Evolutionary conservation across 2,888 invertebrate species (phyloP), one percentile per base, ranked within the genome.

Genomic region (Leucophenga montana): DNA sequence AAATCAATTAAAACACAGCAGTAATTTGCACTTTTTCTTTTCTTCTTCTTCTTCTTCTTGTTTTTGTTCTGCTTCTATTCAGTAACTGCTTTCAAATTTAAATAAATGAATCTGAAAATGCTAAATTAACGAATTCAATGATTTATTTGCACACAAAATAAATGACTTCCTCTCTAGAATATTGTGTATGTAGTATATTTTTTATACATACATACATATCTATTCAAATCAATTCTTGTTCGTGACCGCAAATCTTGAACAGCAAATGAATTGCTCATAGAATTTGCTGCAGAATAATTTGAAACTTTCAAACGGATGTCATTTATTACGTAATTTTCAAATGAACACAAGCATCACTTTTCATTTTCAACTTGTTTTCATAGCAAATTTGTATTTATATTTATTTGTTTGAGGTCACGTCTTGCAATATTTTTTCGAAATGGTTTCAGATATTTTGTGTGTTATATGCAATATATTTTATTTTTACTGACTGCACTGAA

Each of bases 101-200:
- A 50, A 50, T 50, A 50, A 50, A 50, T 39, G 39, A 3, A 3
- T 39, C 1, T 11, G 39, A 39, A 39, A 39, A 39, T 50, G 18
- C 50, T 50, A 16, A 16, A 16, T 39, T 50, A 50, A 50, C 50
- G 50, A 6, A 50, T 50, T 50, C 39, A 80, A 78, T 78, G 83
- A 77, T 79, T 80, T 83, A 77, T 71, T 75, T 71, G 70, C 44
- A 66, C 54, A 68, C 79, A 67, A 57, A 39, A 67, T 67, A 77
- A 83, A 81, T 75, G 72, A 75, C 73, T 81, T 82, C 77, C 81
- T 72, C 76, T 73, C 44, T 66, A 71, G 62, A 69, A 70, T 39
- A 33, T 54, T 66, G 39, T n/a, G 16, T 66, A 66, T 70, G 57
- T 56, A n/a, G 31, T 67, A 62, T 54, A 65, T 64, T 16, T 64